Percentiles rank a stretch among this genome's conserved stretches.
These are phyloP conservation scores for Diorhabda carinulata DNA, from an alignment of 1,140 invertebrate species.

Conservation along the genomic window DNA sequence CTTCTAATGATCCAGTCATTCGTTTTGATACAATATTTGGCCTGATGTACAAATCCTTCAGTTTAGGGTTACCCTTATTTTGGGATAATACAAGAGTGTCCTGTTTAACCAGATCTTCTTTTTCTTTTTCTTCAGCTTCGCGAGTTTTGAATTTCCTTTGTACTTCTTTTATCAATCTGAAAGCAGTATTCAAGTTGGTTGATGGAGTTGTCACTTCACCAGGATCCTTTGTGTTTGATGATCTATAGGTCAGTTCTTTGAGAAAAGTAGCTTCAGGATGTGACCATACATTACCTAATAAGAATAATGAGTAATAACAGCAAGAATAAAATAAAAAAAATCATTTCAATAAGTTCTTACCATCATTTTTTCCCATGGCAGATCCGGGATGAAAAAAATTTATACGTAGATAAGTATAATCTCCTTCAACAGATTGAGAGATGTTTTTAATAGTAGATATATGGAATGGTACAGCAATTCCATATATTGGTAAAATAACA, in stretches of 20 bases:
- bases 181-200: conserved; percentile 93
- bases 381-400: conserved; percentile 99
- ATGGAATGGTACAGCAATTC: conserved; percentile 94
- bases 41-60: conserved; percentile 97
- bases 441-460: conserved; percentile 99
- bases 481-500: conserved; percentile 94
- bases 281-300: conserved; percentile 67
- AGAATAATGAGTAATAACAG: not conserved
- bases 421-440: conserved; percentile 96
- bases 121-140: conserved; percentile 97
- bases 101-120: conserved; percentile 98
- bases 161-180: conserved; percentile 97
- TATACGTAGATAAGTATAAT: conserved; percentile 97
- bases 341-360: conserved; percentile 16
- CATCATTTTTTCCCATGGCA: conserved; percentile 86
- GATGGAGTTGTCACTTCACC: conserved; percentile 94
- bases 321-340: not conserved
- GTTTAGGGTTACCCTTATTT: conserved; percentile 96
- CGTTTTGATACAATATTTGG: conserved; percentile 98
- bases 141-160: conserved; percentile 98
- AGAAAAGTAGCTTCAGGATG: conserved; percentile 95
- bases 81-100: conserved; percentile 93
- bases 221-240: conserved; percentile 96
- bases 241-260: conserved; percentile 99
- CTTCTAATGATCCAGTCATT: conserved; percentile 92